These are phyloP conservation scores for Brachionus asplanchnoidis DNA, from an alignment of 1,140 invertebrate genomes.

Conservation along the genomic window DNA sequence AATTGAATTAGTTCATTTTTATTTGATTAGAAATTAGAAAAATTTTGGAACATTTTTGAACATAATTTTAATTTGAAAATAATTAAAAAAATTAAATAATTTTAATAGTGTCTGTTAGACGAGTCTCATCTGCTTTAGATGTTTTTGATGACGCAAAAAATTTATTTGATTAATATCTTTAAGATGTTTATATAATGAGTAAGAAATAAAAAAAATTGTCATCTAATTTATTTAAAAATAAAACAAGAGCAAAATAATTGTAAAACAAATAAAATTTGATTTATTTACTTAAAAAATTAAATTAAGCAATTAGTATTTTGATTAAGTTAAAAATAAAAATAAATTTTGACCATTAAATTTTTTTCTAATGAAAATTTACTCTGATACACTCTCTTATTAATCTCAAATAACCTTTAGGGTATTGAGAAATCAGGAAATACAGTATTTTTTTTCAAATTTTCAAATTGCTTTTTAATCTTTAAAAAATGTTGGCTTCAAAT, in stretches of 20 bases:
- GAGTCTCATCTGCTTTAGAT: neutral
- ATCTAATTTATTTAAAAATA: neutral
- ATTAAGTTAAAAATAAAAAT: too few species aligned
- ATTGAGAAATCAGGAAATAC: neutral
- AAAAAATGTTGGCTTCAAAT: neutral
- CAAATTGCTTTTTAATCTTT: neutral
- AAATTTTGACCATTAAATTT: neutral
- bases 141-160: neutral
- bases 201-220: neutral
- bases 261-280: neutral
- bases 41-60: neutral
- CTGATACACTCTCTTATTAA: neutral
- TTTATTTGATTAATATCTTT: neutral
- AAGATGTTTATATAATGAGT: neutral
- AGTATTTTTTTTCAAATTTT: neutral
- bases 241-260: neutral
- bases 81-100: neutral
- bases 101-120: neutral
- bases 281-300: neutral
- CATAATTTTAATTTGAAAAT: too few species aligned
- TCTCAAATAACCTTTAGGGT: neutral
- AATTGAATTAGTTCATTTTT: too few species aligned
- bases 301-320: neutral
- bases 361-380: neutral
- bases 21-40: neutral